phyloP scores from a whole-genome alignment of 2,888 invertebrate species.

The Latrodectus elegans region DNA sequence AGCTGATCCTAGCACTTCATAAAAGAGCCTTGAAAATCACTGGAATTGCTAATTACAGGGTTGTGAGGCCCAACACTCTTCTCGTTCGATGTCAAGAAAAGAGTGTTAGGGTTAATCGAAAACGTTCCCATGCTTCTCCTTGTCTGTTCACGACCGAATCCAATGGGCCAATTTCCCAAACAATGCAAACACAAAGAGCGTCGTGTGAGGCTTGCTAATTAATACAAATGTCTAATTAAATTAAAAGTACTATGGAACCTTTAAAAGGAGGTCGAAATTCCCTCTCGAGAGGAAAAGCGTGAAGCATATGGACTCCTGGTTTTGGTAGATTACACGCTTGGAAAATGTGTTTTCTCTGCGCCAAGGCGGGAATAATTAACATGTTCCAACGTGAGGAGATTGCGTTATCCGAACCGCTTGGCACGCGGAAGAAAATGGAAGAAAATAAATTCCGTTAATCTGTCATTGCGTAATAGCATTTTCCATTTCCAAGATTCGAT shows the following conservation, averaged over 20 bases:
- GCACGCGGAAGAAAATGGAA: slow-evolving; percentile 10
- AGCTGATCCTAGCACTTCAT: no score
- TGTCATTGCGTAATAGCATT: no score
- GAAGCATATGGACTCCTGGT: slow-evolving; percentile 2
- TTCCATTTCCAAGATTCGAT: no score
- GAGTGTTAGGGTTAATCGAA: no score
- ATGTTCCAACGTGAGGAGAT: slow-evolving; percentile 41
- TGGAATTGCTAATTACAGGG: no score
- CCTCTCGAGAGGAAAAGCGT: slow-evolving; percentile 11
- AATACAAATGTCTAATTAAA: slow-evolving; percentile 60
- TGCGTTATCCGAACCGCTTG: slow-evolving; percentile 14
- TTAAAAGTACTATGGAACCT: slow-evolving; percentile 35
- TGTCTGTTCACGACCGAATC: no score
- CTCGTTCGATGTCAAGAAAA: no score
- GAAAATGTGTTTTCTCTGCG: slow-evolving; percentile 2
- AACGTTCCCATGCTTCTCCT: no score
- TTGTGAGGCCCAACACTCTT: no score
- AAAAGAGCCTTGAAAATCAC: no score
- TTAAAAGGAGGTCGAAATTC: slow-evolving; percentile 20
- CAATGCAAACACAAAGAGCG: slow-evolving; percentile 12
- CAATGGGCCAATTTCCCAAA: no score
- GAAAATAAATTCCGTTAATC: no score
- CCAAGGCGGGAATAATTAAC: slow-evolving; percentile 41
- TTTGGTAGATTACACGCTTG: slow-evolving; percentile 13
- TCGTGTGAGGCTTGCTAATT: slow-evolving; percentile 55